Base-by-base conservation (phyloP, 2,888 invertebrate genomes). In the Latheticus oryzae region DNA sequence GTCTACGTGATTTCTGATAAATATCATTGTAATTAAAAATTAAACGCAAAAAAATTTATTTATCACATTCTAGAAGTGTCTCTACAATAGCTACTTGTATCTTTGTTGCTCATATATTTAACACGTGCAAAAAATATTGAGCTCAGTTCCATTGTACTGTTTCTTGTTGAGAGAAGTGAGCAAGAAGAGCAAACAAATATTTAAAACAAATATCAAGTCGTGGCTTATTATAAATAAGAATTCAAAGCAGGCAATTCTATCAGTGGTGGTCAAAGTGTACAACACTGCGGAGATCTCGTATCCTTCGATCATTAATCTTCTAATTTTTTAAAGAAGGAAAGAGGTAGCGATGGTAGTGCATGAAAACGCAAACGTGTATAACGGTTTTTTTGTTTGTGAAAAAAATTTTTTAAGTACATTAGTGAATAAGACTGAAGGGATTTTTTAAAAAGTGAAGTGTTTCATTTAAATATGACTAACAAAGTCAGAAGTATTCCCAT, bases 171-270 rank as follows among this genome's bases (percentile, higher is more conserved):
- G n/a, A n/a, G n/a, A n/a, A n/a, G n/a, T n/a, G n/a, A n/a, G n/a
- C n/a, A n/a, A 26, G 8, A n/a, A n/a, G 26, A n/a, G 26, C n/a
- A n/a, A 26, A 26, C 3, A 3, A n/a, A n/a, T 19, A 19, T 15
- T 12, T 19, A 37, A 37, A 37, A 37, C 37, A 12, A 17, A 37
- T 37, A 28, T 11, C n/a, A 13, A 8, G 38, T 7, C 23, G 12
- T 23, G 17, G 12, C 21, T 23, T 12, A 37, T 40, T 26, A 42
- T 42, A 42, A 42, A 42, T 17, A 28, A 28, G 26, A 42, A 42
- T 42, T 16, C 15, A 23, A 38, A 38, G 42, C 42, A 42, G 42
- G 28, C 42, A 38, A 11, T 42, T 42, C 42, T 42, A 17, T 28
- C 15, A 42, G 42, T 42, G 9, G 8, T 28, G 9, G 12, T 8